Conservation (phyloP, 2,888 invertebrate species). For the Rhopalosiphum nymphaeae region DNA sequence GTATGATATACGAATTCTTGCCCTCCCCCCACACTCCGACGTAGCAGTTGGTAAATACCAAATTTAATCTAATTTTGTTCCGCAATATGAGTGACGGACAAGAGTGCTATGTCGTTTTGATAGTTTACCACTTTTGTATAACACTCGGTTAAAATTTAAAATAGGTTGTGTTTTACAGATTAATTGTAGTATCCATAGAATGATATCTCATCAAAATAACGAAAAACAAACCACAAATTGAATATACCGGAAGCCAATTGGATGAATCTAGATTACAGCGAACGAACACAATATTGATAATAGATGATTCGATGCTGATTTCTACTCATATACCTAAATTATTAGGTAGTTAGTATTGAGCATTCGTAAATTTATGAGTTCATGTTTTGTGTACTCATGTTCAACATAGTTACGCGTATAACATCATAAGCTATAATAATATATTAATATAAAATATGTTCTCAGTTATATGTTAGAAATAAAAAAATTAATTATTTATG, state of each 20-base stretch:
- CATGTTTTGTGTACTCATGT: too few species aligned
- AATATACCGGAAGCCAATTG: too few species aligned
- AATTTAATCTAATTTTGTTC: conserved; percentile 35
- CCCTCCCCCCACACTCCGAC: neutral
- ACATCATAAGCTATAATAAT: too few species aligned
- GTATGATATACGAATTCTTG: neutral
- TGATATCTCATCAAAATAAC: too few species aligned
- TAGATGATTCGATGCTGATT: too few species aligned
- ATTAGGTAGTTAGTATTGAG: too few species aligned
- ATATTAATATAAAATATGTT: neutral
- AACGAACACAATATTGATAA: too few species aligned
- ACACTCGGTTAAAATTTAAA: neutral
- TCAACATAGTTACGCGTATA: too few species aligned
- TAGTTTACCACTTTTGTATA: neutral
- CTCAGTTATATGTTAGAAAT: neutral
- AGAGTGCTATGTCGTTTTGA: neutral
- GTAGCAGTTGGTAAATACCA: neutral
- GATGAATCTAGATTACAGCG: too few species aligned
- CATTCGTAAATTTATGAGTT: too few species aligned
- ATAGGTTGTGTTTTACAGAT: neutral
- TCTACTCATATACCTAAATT: too few species aligned
- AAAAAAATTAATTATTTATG: neutral
- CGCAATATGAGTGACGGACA: neutral
- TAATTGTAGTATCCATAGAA: neutral
- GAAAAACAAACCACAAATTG: too few species aligned